Evolutionary conservation across 2,888 invertebrate species (phyloP).

Genomic region (Dione vanillae): DNA sequence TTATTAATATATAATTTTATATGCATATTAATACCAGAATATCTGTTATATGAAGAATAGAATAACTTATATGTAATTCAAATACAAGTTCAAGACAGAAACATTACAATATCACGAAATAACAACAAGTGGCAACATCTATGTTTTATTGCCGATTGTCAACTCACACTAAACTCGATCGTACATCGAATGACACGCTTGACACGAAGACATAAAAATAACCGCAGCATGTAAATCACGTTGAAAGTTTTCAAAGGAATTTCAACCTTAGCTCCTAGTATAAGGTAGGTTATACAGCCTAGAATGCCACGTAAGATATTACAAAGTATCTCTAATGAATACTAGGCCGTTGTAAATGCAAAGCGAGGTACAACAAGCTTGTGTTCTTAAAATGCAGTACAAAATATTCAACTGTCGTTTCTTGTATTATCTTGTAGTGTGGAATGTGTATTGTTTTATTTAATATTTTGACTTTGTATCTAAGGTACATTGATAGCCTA

Average conservation of each 20-base stretch:
- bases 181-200: conserved; percentile 23
- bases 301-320: conserved; percentile 30
- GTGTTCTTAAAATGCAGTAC: conserved; percentile 65
- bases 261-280: background rate
- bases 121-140: conserved; percentile 2
- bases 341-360: conserved; percentile 55
- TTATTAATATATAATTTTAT: too few relatives aligned
- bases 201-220: conserved; percentile 39
- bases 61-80: too few relatives aligned
- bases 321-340: conserved; percentile 51
- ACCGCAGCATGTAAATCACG: conserved; percentile 40
- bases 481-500: too few relatives aligned
- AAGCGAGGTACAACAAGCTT: conserved; percentile 55
- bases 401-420: conserved; percentile 59
- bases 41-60: too few relatives aligned
- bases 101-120: background rate
- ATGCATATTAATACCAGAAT: too few relatives aligned
- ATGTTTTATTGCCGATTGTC: conserved; percentile 19
- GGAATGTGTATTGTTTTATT: conserved; percentile 14
- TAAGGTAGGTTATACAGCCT: background rate
- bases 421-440: conserved; percentile 24
- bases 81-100: background rate
- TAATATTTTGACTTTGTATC: too few relatives aligned
- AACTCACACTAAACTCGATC: conserved; percentile 9
- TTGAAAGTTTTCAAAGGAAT: conserved; percentile 2